Percentiles rank a stretch among this genome's conserved stretches.
Conservation (phyloP, 2,888 invertebrate species). For the Graphium colonna region DNA sequence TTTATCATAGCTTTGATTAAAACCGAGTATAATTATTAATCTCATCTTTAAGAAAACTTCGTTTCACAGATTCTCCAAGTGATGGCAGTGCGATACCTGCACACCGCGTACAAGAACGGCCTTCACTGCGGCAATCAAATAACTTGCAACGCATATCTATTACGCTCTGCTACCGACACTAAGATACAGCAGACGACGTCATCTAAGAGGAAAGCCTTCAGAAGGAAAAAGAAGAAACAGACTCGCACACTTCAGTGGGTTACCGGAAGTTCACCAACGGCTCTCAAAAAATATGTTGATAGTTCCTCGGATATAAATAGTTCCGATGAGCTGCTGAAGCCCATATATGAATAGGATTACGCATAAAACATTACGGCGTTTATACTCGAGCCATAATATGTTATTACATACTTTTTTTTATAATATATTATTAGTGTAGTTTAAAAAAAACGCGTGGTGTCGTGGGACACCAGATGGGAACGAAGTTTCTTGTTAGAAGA, state of each 20-base stretch:
- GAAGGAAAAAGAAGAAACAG: constrained; percentile 44
- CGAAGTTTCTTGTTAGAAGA: too few species aligned
- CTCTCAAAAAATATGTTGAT: constrained; percentile 34
- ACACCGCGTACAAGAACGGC: constrained; percentile 67
- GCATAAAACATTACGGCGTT: neutral
- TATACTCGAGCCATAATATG: too few species aligned
- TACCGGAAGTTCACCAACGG: constrained; percentile 43
- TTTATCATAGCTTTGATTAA: too few species aligned
- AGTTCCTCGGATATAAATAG: constrained; percentile 58
- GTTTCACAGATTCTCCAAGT: constrained; percentile 61
- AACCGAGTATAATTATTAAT: too few species aligned
- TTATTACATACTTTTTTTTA: too few species aligned
- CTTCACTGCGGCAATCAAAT: constrained; percentile 63
- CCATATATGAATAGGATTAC: constrained; percentile 54
- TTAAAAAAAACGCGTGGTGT: too few species aligned
- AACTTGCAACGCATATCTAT: constrained; percentile 57
- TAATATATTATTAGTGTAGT: too few species aligned
- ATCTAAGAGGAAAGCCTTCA: constrained; percentile 40
- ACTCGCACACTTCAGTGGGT: constrained; percentile 63
- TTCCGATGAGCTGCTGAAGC: constrained; percentile 63
- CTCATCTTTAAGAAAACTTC: too few species aligned
- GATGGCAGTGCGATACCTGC: constrained; percentile 62
- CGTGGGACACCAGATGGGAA: too few species aligned
- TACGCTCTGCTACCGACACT: constrained; percentile 56
- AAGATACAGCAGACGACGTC: constrained; percentile 33